Conservation (phyloP, 2,888 invertebrate genomes). For the Augiades crinisus region DNA sequence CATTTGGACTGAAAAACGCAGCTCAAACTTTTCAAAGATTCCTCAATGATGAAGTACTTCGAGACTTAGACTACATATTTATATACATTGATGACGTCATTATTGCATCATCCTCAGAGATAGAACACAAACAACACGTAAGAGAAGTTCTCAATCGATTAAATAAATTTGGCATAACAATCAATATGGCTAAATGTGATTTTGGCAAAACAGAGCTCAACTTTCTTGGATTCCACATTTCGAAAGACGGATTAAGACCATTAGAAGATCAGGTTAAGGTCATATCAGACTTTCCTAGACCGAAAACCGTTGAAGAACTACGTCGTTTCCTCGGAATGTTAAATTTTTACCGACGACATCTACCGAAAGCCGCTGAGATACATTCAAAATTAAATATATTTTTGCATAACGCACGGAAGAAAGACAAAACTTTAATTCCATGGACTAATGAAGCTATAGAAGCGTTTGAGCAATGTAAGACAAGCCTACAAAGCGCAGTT, state of each 20-base stretch:
- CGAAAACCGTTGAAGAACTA: background rate
- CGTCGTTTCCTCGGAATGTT: no score
- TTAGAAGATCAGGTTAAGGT: background rate
- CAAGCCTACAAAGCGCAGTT: no score
- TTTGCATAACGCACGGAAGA: constrained; percentile 1
- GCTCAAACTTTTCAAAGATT: constrained; percentile 4
- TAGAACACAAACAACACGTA: no score
- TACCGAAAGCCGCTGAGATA: background rate
- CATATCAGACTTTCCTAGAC: background rate
- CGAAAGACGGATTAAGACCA: background rate
- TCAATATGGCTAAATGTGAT: no score
- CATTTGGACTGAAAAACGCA: no score
- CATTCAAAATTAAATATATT: background rate
- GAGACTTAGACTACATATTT: background rate
- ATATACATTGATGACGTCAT: constrained; percentile 1
- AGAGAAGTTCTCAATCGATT: no score
- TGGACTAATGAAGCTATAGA: constrained; percentile 2
- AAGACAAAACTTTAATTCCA: constrained; percentile 4
- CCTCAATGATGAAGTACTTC: background rate
- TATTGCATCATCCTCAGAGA: no score
- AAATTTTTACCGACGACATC: constrained; percentile 1
- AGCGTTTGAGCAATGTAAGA: background rate
- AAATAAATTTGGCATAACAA: no score
- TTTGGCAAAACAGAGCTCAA: background rate
- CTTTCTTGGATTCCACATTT: background rate